Evolutionary conservation across 2,113 vertebrate species (phyloP), one percentile per base, ranked within the genome.

Genomic region (Triplophysa tibetana): DNA sequence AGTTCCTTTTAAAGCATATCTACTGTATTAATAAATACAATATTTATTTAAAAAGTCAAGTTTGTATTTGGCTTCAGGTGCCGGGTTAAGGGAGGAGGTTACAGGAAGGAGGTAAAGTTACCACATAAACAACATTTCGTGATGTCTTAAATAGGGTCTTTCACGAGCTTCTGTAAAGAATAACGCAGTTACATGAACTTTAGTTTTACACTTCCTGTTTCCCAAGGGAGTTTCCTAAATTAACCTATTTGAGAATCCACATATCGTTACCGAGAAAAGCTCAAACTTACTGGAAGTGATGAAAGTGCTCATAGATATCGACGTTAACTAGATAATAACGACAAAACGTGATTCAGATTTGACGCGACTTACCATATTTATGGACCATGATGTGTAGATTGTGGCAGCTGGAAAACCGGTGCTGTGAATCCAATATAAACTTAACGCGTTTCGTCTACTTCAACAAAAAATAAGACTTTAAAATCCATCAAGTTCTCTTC

Each of bases 321-420:
- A 38, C 33, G 33, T 38, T 6, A 7, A 38, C 33, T 38, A 38
- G 33, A 38, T 38, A 38, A 38, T 7, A 43, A 73, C 21, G 11
- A 26, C 16, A 43, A 54, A 64, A 80, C 38, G 54, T 77, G 72
- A 78, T 10, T 58, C 54, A 19, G 50, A 77, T 38, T 52, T 23
- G 61, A 78, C 14, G 2, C 21, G 41, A 91, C 93, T 93, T 80
- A 94, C 93, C 92, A 76, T 92, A 92, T 86, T 90, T 94, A 77
- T 92, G 92, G 62, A 93, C 91, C 93, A 94, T 94, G 76, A 21
- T 81, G 82, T 66, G 84, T 68, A 64, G 12, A 38, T 14, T 60
- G 50, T 69, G n/a, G 7, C 52, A 85, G 81, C 70, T 48, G 14
- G 2, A 9, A 67, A 41, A 63, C 8, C 1, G 12, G 48, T 48